phyloP scores from a whole-genome alignment of 2,113 vertebrate species.

The Salvelinus alpinus region DNA sequence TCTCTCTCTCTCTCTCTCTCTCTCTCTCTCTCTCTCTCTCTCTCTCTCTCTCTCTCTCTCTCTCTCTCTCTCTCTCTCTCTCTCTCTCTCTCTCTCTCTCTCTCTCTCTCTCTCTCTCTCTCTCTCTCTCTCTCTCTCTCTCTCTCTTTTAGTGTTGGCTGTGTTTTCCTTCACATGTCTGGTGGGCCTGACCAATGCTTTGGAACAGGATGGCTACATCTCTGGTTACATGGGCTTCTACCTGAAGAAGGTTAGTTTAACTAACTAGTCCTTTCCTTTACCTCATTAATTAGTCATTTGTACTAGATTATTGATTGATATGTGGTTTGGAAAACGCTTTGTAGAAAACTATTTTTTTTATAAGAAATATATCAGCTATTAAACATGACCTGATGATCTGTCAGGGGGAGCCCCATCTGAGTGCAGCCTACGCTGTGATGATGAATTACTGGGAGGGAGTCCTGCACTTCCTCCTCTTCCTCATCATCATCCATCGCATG shows the following conservation, averaged over 20 bases:
- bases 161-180: slow-evolving; percentile 80
- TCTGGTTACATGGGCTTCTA: slow-evolving; percentile 82
- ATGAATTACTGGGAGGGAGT: slow-evolving; percentile 85
- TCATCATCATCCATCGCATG: slow-evolving; percentile 76
- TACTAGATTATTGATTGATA: too few species aligned
- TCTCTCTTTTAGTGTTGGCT: slow-evolving; percentile 75
- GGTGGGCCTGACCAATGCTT: slow-evolving; percentile 74
- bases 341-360: too few species aligned
- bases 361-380: too few species aligned
- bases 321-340: too few species aligned
- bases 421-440: slow-evolving; percentile 81
- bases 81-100: too few species aligned
- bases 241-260: slow-evolving; percentile 77
- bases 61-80: too few species aligned
- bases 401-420: slow-evolving; percentile 85
- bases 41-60: too few species aligned
- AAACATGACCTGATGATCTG: not conserved
- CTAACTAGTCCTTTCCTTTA: not conserved
- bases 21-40: too few species aligned
- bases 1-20: too few species aligned
- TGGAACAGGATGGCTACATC: slow-evolving; percentile 87
- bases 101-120: too few species aligned
- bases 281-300: too few species aligned
- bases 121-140: not conserved
- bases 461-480: slow-evolving; percentile 82